Evolutionary conservation across 2,888 invertebrate species (phyloP).

Genomic region (Apamea monoglypha): DNA sequence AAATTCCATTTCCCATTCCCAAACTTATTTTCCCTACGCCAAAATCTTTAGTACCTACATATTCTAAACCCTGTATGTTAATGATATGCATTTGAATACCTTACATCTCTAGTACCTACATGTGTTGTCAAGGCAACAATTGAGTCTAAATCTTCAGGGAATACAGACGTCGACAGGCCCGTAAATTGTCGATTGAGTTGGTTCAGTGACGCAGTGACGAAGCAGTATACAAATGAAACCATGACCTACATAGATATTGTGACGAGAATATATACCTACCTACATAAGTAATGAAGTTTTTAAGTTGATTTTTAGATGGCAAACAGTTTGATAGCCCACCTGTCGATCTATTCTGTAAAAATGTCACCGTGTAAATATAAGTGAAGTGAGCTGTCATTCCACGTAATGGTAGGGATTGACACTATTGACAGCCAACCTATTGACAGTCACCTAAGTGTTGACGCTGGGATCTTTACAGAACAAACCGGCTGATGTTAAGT

Average conservation of each 20-base stretch:
- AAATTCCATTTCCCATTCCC: neutral
- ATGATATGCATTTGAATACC: conserved; percentile 33
- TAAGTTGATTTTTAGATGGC: neutral
- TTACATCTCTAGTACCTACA: neutral
- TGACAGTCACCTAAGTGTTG: neutral
- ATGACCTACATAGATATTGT: conserved; percentile 38
- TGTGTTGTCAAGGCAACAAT: conserved; percentile 44
- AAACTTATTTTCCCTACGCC: neutral
- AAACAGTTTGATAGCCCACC: neutral
- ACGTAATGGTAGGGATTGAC: too few species aligned
- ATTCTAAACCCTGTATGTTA: neutral
- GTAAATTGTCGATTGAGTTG: conserved; percentile 48
- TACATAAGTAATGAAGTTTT: neutral
- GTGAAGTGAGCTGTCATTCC: neutral
- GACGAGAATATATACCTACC: neutral
- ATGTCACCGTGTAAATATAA: neutral
- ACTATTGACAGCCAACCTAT: neutral
- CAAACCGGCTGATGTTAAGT: neutral
- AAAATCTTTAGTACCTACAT: neutral
- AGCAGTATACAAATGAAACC: conserved; percentile 13
- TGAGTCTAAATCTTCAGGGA: conserved; percentile 33
- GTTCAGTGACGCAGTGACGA: conserved; percentile 31
- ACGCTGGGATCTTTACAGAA: neutral
- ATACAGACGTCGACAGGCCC: conserved; percentile 23
- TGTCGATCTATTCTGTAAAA: neutral